Evolutionary conservation across 2,113 vertebrate species (phyloP).

Genomic region (Pelecanoides urinatrix): DNA sequence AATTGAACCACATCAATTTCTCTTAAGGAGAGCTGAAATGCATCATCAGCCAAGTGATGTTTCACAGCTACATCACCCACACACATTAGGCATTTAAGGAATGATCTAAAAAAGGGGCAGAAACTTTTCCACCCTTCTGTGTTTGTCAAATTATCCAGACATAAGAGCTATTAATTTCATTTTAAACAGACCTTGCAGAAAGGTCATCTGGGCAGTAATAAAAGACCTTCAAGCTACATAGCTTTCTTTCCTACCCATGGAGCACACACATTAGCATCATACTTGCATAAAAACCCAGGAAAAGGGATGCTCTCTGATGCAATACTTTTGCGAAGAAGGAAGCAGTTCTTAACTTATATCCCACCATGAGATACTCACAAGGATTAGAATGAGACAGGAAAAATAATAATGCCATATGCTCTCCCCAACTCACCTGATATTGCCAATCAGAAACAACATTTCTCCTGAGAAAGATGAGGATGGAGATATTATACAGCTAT

Average conservation of each 20-base stretch:
- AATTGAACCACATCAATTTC: background rate
- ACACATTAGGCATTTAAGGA: background rate
- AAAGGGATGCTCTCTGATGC: background rate
- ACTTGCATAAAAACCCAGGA: background rate
- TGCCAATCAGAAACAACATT: background rate
- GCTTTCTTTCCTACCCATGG: background rate
- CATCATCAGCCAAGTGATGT: background rate
- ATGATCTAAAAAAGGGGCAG: background rate
- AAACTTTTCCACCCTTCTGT: background rate
- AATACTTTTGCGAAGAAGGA: background rate
- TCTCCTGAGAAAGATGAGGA: background rate
- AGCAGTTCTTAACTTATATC: background rate
- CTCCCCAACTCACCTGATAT: background rate
- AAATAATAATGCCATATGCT: background rate
- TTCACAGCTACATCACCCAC: background rate
- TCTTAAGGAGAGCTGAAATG: background rate
- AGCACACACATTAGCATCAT: background rate
- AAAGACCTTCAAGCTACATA: background rate
- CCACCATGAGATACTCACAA: background rate
- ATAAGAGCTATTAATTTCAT: background rate
- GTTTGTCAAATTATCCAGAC: background rate
- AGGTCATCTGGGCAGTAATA: background rate
- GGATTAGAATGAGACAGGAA: background rate
- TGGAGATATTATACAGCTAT: background rate
- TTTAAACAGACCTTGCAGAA: background rate